Evolutionary conservation across 1,140 invertebrate genomes (phyloP), one percentile per base, ranked within the genome.

Genomic region (Cardiocondyla obscurior): DNA sequence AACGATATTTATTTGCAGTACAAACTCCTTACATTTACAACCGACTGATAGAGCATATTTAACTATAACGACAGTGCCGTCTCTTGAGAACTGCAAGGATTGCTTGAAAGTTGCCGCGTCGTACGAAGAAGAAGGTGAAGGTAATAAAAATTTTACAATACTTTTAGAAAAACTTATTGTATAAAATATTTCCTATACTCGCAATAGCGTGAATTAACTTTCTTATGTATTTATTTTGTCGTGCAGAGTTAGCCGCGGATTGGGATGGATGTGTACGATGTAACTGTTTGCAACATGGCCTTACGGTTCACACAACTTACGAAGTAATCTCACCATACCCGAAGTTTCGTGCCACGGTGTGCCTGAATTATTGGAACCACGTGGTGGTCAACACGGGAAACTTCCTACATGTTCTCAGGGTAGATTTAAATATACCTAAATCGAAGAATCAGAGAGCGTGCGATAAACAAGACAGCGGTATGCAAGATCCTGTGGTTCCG

Each of bases 381-480:
- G 95, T 96, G 44, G 94, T 97, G 12, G 93, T 97, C 22, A 97
- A 97, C 88, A 96, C 96, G 5, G 96, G 96, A 16, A 96, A 96
- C 89, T 96, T 96, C 84, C 93, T 97, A 28, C 95, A 97, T 76
- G 95, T 96, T 22, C 90, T 97, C 25, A 94, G 92, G 82, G 93
- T 95, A 22, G 93, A 95, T 72, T 89, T 96, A 60, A 93, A 95
- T 72, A 90, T 93, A 65, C 90, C 91, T 12, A 92, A 92, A 65
- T 67, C 83, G 5, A 90, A 88, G 60, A 90, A 87, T 70, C 79
- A 87, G 12, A 92, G 86, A 64, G 85, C 28, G 42, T 85, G 60
- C 55, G 93, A 93, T 16, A 94, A 92, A 62, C 90, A 92, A 33
- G 91, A 92, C 64, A 62, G 83, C 39, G 67, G 88, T 0, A 89